Base-by-base conservation (phyloP, 2,888 invertebrate species). In the Volucella zonaria region DNA sequence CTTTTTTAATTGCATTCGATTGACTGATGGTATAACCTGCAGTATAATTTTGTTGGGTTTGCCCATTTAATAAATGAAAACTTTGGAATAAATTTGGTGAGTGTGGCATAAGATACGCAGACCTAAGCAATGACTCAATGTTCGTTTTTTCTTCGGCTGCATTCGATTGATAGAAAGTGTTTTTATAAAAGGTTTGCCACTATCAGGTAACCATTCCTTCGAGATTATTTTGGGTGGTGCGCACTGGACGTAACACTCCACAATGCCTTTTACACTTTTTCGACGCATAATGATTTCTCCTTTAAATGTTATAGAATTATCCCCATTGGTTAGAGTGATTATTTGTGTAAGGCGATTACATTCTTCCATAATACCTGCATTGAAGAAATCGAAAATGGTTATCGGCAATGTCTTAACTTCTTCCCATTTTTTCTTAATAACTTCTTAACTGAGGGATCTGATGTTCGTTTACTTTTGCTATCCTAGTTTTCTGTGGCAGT, bases 371-470 rank as follows among this genome's bases (percentile, higher is more conserved):
- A 96, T 96, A 67, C 98, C 96, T 87, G 95, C 93, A 93, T 98
- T 98, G 92, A 98, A 97, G 93, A 96, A 98, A 92, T 98, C 98
- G 91, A 97, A 97, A n/a, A n/a, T n/a, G n/a, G n/a, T n/a, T n/a
- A n/a, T n/a, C n/a, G n/a, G n/a, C n/a, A n/a, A n/a, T n/a, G n/a
- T n/a, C n/a, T n/a, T n/a, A n/a, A n/a, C n/a, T n/a, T n/a, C n/a
- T n/a, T n/a, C n/a, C n/a, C n/a, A n/a, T n/a, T n/a, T n/a, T n/a
- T n/a, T n/a, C n/a, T n/a, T n/a, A n/a, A n/a, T n/a, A n/a, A n/a
- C n/a, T n/a, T n/a, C n/a, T n/a, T n/a, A n/a, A n/a, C n/a, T n/a
- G n/a, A n/a, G n/a, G n/a, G n/a, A n/a, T n/a, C n/a, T n/a, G n/a
- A n/a, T n/a, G n/a, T n/a, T n/a, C n/a, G n/a, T n/a, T n/a, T n/a